Conservation (phyloP, 2,888 invertebrate genomes). For the Arge pagana region DNA sequence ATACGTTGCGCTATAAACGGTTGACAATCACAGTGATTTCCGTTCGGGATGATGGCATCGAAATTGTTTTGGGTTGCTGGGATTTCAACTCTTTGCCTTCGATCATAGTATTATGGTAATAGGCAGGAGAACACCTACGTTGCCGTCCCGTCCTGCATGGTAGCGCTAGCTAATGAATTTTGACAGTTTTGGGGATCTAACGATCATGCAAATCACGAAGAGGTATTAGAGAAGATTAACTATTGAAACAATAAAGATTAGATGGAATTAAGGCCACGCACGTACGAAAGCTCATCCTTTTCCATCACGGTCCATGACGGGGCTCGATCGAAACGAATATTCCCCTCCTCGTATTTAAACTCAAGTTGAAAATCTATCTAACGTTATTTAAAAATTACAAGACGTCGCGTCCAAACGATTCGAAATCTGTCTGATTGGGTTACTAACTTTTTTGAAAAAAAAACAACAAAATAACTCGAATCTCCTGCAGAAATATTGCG, state of each 20-base stretch:
- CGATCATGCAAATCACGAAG: not conserved
- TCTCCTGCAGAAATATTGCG: too few species aligned
- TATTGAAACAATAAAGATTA: constrained; percentile 19
- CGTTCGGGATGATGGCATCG: not conserved
- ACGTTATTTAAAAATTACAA: too few species aligned
- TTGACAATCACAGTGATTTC: not conserved
- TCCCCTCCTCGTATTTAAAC: too few species aligned
- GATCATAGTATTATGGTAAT: not conserved
- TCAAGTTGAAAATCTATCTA: too few species aligned
- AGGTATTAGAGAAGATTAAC: constrained; percentile 6
- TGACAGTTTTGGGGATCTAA: not conserved
- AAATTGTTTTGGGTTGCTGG: not conserved
- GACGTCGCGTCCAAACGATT: too few species aligned
- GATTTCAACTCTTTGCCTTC: not conserved
- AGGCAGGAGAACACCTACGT: not conserved
- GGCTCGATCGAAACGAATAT: constrained; percentile 12
- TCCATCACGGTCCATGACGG: too few species aligned
- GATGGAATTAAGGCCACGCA: constrained; percentile 3
- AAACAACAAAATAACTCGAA: too few species aligned
- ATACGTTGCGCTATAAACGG: not conserved
- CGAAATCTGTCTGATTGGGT: too few species aligned
- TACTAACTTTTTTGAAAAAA: too few species aligned
- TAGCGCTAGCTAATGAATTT: constrained; percentile 11
- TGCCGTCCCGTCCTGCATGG: not conserved
- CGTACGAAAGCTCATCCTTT: too few species aligned